These are phyloP conservation scores for Macrophya alboannulata DNA, from an alignment of 2,888 invertebrate species.

Conservation along the genomic window DNA sequence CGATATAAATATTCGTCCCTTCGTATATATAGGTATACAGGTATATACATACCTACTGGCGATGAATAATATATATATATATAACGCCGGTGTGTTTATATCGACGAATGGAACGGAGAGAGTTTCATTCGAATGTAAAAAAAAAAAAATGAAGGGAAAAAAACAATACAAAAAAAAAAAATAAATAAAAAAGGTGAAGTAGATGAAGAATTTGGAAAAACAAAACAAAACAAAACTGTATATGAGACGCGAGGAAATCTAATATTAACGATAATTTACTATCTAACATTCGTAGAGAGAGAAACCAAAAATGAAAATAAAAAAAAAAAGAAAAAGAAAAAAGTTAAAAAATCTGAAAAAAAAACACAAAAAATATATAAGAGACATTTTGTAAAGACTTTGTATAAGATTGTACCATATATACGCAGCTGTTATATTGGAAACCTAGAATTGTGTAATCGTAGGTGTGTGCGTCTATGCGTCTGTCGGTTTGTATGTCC, in stretches of 20 bases:
- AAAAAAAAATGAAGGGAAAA: constrained; percentile 32
- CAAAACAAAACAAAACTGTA: constrained; percentile 4
- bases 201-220: constrained; percentile 57
- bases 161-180: constrained; percentile 7
- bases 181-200: constrained; percentile 17
- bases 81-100: constrained; percentile 30
- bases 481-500: constrained; percentile 59
- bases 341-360: constrained; percentile 28
- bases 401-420: constrained; percentile 74
- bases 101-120: constrained; percentile 32
- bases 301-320: constrained; percentile 45
- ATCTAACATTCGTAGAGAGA: constrained; percentile 44
- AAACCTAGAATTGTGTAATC: constrained; percentile 56
- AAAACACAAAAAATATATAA: constrained; percentile 62
- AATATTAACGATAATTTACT: constrained; percentile 54
- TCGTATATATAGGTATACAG: not conserved
- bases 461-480: constrained; percentile 59
- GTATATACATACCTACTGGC: constrained; percentile 6
- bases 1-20: constrained; percentile 22
- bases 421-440: constrained; percentile 50
- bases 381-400: constrained; percentile 74
- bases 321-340: constrained; percentile 40
- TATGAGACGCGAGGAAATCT: not conserved
- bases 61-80: constrained; percentile 19
- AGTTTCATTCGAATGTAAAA: constrained; percentile 56